A percentile compares a stretch with the other conserved stretches of the same genome.
These are phyloP conservation scores for Anarhynchus alexandrinus DNA, from an alignment of 2,113 vertebrate genomes.

Conservation along the genomic window DNA sequence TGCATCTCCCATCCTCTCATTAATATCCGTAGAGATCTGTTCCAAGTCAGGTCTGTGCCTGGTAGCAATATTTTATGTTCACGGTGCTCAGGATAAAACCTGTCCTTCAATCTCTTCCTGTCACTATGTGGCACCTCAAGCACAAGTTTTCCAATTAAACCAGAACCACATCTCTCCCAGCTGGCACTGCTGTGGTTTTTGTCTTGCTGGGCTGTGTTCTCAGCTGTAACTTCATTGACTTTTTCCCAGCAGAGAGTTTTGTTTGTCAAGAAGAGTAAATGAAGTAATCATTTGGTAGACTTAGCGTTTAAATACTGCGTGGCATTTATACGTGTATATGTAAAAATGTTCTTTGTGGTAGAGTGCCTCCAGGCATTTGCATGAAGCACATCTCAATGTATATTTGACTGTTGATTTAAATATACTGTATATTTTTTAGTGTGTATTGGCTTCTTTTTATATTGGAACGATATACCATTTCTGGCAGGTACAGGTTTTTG, in stretches of 20 bases:
- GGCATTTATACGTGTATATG: conserved; percentile 56
- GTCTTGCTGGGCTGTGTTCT: neutral
- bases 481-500: neutral
- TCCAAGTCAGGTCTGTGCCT: neutral
- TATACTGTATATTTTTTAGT: conserved; percentile 36
- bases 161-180: neutral
- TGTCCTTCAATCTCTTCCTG: neutral
- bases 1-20: neutral
- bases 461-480: neutral
- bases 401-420: conserved; percentile 70
- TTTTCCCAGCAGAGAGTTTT: conserved; percentile 21
- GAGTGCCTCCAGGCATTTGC: conserved; percentile 47
- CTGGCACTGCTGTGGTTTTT: neutral
- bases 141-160: conserved; percentile 54
- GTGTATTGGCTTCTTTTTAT: conserved; percentile 12
- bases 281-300: conserved; percentile 18
- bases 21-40: neutral
- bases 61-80: conserved; percentile 60
- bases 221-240: neutral
- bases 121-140: conserved; percentile 58
- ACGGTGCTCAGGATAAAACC: conserved; percentile 58
- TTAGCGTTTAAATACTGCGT: conserved; percentile 62
- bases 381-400: conserved; percentile 43
- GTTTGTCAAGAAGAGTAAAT: conserved; percentile 36
- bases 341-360: conserved; percentile 46